phyloP scores from a whole-genome alignment of 2,888 invertebrate species.

The Latheticus oryzae region DNA sequence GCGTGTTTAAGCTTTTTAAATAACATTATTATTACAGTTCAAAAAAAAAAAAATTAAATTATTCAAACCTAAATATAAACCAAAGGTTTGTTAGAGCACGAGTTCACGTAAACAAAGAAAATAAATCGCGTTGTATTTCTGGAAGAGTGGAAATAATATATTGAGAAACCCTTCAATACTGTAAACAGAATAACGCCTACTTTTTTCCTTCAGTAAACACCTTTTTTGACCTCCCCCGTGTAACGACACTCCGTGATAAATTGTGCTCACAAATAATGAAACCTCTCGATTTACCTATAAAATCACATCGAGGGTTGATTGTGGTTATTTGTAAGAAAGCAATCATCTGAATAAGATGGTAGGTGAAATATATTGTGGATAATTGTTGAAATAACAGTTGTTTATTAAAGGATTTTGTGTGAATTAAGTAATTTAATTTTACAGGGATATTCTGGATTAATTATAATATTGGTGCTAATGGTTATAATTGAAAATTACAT shows the following conservation, averaged over 20 bases:
- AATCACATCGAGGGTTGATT: conserved; percentile 25
- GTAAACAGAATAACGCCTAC: conserved; percentile 31
- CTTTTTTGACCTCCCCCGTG: conserved; percentile 15
- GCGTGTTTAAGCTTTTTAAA: no score
- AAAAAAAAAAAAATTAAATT: no score
- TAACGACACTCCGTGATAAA: conserved; percentile 41
- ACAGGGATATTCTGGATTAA: conserved; percentile 5
- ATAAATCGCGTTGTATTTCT: conserved; percentile 8
- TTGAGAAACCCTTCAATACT: conserved; percentile 27
- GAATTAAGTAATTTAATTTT: conserved; percentile 15
- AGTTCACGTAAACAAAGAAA: conserved; percentile 8
- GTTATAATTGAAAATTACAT: conserved; percentile 13
- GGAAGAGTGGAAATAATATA: conserved; percentile 20
- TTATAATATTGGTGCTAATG: conserved; percentile 2
- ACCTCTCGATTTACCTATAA: conserved; percentile 44
- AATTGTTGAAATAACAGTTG: background rate
- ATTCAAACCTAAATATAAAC: no score
- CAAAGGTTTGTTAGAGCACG: no score
- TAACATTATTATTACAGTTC: no score
- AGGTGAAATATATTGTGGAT: no score
- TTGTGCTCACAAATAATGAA: conserved; percentile 45
- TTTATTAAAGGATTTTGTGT: conserved; percentile 2
- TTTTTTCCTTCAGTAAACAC: conserved; percentile 16
- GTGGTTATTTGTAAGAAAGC: background rate
- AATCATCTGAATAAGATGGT: conserved; percentile 1